Conservation (phyloP, 2,797 vertebrate species). For the Scolopax rusticola region DNA sequence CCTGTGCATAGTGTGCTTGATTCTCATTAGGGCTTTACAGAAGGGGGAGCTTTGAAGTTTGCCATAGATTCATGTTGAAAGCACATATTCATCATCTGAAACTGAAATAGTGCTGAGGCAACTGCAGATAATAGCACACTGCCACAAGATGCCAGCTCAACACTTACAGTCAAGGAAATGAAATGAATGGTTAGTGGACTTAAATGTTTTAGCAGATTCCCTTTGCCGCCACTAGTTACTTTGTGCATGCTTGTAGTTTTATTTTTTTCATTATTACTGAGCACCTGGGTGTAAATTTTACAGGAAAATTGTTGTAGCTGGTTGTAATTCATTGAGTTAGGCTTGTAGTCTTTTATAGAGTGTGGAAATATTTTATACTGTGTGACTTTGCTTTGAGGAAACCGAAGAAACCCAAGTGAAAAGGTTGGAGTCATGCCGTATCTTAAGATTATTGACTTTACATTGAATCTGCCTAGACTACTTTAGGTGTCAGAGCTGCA, state of each 20-base stretch:
- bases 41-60: neutral
- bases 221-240: neutral
- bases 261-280: conserved; percentile 3
- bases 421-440: conserved; percentile 25
- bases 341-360: conserved; percentile 41
- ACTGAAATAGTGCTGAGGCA: neutral
- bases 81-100: neutral
- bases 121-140: neutral
- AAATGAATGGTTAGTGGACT: neutral
- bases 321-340: conserved; percentile 47
- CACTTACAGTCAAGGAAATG: neutral
- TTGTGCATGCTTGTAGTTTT: neutral
- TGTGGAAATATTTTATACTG: conserved; percentile 38
- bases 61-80: neutral
- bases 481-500: neutral
- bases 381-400: conserved; percentile 13
- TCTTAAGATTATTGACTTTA: neutral
- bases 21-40: neutral
- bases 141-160: neutral
- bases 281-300: conserved; percentile 17
- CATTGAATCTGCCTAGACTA: neutral
- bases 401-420: conserved; percentile 14
- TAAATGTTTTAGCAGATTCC: neutral
- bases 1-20: neutral
- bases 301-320: conserved; percentile 1